These are phyloP conservation scores for Centropyge bicolor DNA, from an alignment of 2,797 vertebrate genomes.

Conservation along the genomic window DNA sequence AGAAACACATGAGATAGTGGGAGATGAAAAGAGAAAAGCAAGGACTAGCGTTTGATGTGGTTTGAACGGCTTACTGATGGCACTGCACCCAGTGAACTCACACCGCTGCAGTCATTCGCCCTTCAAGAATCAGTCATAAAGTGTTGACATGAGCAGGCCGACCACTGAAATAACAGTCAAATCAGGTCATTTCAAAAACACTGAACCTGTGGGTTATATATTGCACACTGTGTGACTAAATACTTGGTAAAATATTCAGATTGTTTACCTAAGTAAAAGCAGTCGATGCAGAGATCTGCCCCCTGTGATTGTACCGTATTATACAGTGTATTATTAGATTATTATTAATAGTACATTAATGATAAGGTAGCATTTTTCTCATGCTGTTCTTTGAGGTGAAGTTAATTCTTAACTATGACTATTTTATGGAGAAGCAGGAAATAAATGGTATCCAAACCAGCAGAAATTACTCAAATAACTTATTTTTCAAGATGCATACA, in stretches of 20 bases:
- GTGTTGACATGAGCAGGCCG: not conserved
- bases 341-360: too few relatives aligned
- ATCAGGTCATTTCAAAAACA: constrained; percentile 8
- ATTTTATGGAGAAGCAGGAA: too few relatives aligned
- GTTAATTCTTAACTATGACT: too few relatives aligned
- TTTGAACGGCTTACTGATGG: constrained; percentile 54
- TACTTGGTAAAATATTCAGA: not conserved
- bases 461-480: too few relatives aligned
- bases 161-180: constrained; percentile 6
- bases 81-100: constrained; percentile 70
- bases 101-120: constrained; percentile 19
- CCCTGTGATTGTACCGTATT: too few relatives aligned
- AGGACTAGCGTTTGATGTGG: constrained; percentile 78
- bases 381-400: too few relatives aligned
- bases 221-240: not conserved
- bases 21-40: constrained; percentile 6
- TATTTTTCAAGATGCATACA: too few relatives aligned
- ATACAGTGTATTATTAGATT: too few relatives aligned
- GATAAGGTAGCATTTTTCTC: too few relatives aligned
- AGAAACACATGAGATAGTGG: constrained; percentile 32
- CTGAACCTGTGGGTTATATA: not conserved
- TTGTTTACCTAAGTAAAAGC: too few relatives aligned
- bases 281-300: too few relatives aligned
- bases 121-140: constrained; percentile 28
- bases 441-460: too few relatives aligned